Base-by-base conservation (phyloP, 2,888 invertebrate species). In the Sminthurinus aureus region DNA sequence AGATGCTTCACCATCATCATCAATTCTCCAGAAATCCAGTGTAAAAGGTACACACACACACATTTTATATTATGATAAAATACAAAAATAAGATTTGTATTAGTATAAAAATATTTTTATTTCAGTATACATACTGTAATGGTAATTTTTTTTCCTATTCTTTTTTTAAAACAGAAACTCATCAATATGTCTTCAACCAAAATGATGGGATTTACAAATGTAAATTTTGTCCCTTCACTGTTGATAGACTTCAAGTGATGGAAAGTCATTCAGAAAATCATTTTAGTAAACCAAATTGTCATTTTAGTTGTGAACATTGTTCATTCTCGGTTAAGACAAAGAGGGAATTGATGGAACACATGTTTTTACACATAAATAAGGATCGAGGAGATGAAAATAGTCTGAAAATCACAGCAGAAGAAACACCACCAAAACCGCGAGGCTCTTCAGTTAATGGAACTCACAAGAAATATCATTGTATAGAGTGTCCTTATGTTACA, bases 401-500 rank as follows among this genome's bases (percentile, higher is more conserved):
- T 69, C n/a, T 79, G 18, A 79, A 79, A 24, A 84, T 85, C n/a
- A 82, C 83, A n/a, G 76, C 84, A 9, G 84, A 86, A 67, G 85
- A 86, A 82, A 84, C 82, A 3, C 87, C 81, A 80, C 85, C 76
- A 58, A 85, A 81, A 77, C 86, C 82, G n/a, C 82, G 81, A 51
- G 69, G 71, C 2, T 52, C 73, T n/a, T 82, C 69, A 18, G 50
- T 81, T 24, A 74, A 66, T 58, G 79, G 81, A n/a, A 83, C 85
- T 1, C 83, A 86, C 4, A 95, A 95, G 89, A 93, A 95, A 85
- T 95, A 95, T 90, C 93, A 93, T 89, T 97, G 96, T 89, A 92
- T 93, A 8, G 93, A 94, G 82, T 96, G 96, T 90, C 96, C 96
- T 0, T 96, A 95, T 90, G 94, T 94, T 87, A 95, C 95, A 67